Percentiles rank a stretch among this genome's conserved stretches.
phyloP scores from a whole-genome alignment of 1,140 invertebrate species.

The Drosophila varians region DNA sequence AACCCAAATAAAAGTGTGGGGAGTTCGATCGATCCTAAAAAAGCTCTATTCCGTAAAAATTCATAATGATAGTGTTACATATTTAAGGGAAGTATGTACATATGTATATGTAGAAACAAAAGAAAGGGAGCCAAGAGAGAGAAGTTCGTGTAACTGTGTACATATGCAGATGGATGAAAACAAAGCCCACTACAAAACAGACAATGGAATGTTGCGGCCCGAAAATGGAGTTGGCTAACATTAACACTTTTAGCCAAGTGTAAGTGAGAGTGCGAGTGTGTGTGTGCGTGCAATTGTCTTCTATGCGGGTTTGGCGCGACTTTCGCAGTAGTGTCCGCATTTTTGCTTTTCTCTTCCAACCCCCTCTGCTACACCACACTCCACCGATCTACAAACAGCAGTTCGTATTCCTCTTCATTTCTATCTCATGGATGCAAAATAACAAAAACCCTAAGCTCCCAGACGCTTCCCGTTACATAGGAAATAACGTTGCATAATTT shows the following conservation, averaged over 20 bases:
- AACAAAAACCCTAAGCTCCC: slow-evolving; percentile 23
- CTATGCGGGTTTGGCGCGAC: slow-evolving; percentile 65
- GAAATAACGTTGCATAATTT: slow-evolving; percentile 80
- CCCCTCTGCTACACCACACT: background rate
- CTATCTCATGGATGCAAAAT: slow-evolving; percentile 42
- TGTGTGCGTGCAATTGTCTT: slow-evolving; percentile 55
- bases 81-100: slow-evolving; percentile 26
- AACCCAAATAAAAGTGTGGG: too few relatives aligned
- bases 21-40: too few relatives aligned
- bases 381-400: background rate
- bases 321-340: slow-evolving; percentile 75
- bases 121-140: slow-evolving; percentile 3
- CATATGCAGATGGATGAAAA: slow-evolving; percentile 31
- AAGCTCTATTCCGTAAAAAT: background rate
- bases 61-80: slow-evolving; percentile 16
- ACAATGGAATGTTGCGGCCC: slow-evolving; percentile 73
- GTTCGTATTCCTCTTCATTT: slow-evolving; percentile 21
- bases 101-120: background rate
- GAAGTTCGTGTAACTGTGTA: background rate
- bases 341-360: slow-evolving; percentile 31
- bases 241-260: slow-evolving; percentile 53
- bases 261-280: background rate
- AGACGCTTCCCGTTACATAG: slow-evolving; percentile 50
- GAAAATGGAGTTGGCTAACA: slow-evolving; percentile 75
- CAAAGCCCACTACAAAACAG: slow-evolving; percentile 69